These are phyloP conservation scores for Gisinianus flammeolus DNA, from an alignment of 2,888 invertebrate species.

Conservation along the genomic window DNA sequence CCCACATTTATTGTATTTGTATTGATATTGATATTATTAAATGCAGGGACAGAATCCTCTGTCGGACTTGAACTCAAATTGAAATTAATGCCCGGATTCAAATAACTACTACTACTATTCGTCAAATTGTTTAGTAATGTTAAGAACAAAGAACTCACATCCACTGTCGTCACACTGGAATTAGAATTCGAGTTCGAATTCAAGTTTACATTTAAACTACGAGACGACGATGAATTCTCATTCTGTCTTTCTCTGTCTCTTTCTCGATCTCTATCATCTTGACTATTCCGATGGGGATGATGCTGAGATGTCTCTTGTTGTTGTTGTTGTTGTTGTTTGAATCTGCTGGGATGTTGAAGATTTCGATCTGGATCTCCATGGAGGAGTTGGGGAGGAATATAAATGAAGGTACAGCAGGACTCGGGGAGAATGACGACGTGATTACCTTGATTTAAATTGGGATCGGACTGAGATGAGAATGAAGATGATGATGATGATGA, in stretches of 20 bases:
- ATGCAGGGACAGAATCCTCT: not conserved
- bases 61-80: not conserved
- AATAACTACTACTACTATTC: conserved; percentile 10
- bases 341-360: not conserved
- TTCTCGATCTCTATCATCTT: not conserved
- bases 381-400: conserved; percentile 34
- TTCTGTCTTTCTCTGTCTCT: not conserved
- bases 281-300: not conserved
- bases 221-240: not conserved
- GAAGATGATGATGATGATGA: not conserved
- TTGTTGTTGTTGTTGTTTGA: not conserved
- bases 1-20: not conserved
- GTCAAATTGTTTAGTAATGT: not conserved
- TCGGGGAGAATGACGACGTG: conserved; percentile 45
- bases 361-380: not conserved
- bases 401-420: conserved; percentile 53
- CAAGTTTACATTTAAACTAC: not conserved
- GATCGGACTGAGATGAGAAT: not conserved
- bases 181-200: too few relatives aligned
- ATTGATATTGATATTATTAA: not conserved
- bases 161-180: not conserved
- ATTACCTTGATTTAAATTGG: not conserved
- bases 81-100: too few relatives aligned
- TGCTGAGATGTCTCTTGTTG: not conserved
- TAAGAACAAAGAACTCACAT: not conserved